phyloP scores from a whole-genome alignment of 64 coral and sea anemone species.

The Pocillopora verrucosa region DNA sequence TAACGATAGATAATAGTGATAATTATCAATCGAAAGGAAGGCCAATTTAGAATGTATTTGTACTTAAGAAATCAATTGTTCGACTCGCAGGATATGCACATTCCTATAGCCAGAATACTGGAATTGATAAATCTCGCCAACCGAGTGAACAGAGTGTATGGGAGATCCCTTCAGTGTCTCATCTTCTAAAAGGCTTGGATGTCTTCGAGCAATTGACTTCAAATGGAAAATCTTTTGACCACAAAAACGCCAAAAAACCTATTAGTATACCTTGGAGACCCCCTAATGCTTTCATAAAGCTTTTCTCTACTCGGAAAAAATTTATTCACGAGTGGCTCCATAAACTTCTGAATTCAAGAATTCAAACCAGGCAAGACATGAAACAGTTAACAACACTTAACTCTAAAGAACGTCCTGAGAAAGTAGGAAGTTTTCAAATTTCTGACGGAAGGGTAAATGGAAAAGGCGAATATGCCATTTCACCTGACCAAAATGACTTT shows the following conservation, averaged over 20 bases:
- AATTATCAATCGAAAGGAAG: too few species aligned
- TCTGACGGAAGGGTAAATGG: conserved; percentile 30
- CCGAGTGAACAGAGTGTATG: not conserved
- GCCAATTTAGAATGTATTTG: too few species aligned
- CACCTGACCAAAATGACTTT: not conserved
- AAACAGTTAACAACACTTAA: not conserved
- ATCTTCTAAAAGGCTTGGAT: not conserved
- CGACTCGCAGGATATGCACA: not conserved
- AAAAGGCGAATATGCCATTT: conserved; percentile 8
- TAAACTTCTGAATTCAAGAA: not conserved
- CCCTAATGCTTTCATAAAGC: not conserved
- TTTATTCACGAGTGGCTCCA: not conserved
- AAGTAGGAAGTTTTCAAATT: conserved; percentile 44
- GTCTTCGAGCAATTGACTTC: not conserved
- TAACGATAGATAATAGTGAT: too few species aligned
- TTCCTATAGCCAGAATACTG: not conserved
- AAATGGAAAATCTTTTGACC: too few species aligned
- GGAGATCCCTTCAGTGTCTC: conserved; percentile 1
- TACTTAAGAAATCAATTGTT: not conserved
- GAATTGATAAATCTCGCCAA: not conserved
- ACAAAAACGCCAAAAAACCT: not conserved
- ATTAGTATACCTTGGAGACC: not conserved
- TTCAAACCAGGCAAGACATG: not conserved
- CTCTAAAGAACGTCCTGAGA: not conserved
- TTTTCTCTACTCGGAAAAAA: conserved; percentile 14